Conservation (phyloP, 2,888 invertebrate species). For the Homarus gammarus region DNA sequence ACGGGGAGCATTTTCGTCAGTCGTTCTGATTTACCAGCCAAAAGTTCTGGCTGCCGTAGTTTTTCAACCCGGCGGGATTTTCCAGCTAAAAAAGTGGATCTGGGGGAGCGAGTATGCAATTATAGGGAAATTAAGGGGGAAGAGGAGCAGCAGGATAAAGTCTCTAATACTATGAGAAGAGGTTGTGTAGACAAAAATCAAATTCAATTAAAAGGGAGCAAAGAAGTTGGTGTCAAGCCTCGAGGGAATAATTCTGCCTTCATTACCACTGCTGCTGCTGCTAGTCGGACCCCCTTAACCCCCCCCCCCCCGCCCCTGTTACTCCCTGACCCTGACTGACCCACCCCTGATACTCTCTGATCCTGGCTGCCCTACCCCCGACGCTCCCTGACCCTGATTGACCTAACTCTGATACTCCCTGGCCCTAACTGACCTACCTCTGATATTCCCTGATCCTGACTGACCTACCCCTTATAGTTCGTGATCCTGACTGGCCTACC, state of each 20-base stretch:
- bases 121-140: constrained; percentile 62
- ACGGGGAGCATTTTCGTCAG: neutral
- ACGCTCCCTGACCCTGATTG: neutral
- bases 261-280: constrained; percentile 44
- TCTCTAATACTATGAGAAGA: constrained; percentile 58
- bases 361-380: neutral
- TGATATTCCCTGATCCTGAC: too few species aligned
- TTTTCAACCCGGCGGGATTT: constrained; percentile 16
- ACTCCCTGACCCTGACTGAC: neutral
- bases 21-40: neutral
- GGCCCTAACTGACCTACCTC: too few species aligned
- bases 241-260: constrained; percentile 48
- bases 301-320: neutral
- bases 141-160: constrained; percentile 36
- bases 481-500: too few species aligned
- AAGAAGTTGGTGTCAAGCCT: constrained; percentile 62
- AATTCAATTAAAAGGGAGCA: constrained; percentile 62
- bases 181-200: constrained; percentile 56
- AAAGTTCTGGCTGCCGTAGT: neutral
- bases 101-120: constrained; percentile 58
- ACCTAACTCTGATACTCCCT: too few species aligned
- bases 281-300: constrained; percentile 6
- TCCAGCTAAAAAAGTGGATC: constrained; percentile 24
- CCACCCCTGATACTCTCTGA: too few species aligned
- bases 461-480: too few species aligned